These are phyloP conservation scores for Epirrita christyi DNA, from an alignment of 2,888 invertebrate genomes.

Conservation along the genomic window DNA sequence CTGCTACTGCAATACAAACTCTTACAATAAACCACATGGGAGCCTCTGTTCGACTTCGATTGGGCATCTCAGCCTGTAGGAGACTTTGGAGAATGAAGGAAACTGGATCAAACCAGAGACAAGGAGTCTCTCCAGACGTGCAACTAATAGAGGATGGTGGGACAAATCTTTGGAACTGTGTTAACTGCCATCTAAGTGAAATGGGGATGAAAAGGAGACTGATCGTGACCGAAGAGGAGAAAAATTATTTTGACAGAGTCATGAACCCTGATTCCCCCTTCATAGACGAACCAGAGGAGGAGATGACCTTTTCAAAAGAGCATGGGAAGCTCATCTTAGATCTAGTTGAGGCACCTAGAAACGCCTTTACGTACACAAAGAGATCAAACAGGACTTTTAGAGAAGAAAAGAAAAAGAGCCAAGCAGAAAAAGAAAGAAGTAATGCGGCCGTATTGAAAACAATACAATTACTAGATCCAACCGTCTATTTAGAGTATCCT, in stretches of 20 bases:
- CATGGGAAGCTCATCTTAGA: slow-evolving; percentile 2
- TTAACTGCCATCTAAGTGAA: slow-evolving; percentile 7
- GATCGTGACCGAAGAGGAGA: no score
- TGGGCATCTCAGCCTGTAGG: background rate
- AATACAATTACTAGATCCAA: no score
- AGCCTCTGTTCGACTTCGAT: background rate
- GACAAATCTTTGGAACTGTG: slow-evolving; percentile 5
- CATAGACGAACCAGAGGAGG: slow-evolving; percentile 1
- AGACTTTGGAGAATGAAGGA: slow-evolving; percentile 1
- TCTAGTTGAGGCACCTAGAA: background rate
- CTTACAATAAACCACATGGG: background rate
- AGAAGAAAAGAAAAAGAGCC: no score
- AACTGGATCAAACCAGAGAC: background rate
- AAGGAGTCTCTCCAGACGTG: slow-evolving; percentile 3
- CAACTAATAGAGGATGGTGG: slow-evolving; percentile 10
- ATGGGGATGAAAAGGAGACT: slow-evolving; percentile 7
- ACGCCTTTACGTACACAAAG: background rate
- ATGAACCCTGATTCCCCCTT: slow-evolving; percentile 8
- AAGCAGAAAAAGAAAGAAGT: no score
- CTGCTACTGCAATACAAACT: background rate
- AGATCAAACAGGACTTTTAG: no score
- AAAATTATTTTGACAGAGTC: background rate
- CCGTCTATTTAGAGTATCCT: no score
- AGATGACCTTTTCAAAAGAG: slow-evolving; percentile 5
- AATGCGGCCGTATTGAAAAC: no score